These are phyloP conservation scores for Saccopteryx leptura DNA, from an alignment of 2,113 vertebrate genomes.

Conservation along the genomic window DNA sequence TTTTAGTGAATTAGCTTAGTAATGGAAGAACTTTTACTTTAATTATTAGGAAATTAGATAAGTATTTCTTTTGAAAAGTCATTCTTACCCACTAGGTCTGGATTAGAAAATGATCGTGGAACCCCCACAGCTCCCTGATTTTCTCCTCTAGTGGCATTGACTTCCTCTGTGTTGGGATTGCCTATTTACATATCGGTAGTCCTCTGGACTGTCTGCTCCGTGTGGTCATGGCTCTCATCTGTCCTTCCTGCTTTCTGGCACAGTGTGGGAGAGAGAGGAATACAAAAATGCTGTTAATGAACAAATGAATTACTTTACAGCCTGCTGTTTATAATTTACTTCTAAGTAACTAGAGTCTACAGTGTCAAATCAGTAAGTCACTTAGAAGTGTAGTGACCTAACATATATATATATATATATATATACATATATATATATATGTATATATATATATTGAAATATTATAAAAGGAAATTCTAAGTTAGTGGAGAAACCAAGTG, in stretches of 20 bases:
- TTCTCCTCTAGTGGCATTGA: neutral
- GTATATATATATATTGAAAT: neutral
- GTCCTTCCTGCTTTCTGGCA: neutral
- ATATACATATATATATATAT: too few relatives aligned
- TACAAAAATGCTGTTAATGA: neutral
- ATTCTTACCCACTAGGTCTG: neutral
- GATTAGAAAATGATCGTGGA: neutral
- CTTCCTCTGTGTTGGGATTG: neutral
- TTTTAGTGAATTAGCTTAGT: conserved; percentile 18
- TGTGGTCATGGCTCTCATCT: neutral
- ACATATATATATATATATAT: neutral
- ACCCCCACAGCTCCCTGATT: fast-evolving
- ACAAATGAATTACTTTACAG: neutral
- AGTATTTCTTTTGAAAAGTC: conserved; percentile 26
- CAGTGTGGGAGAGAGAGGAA: neutral
- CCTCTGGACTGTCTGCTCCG: neutral
- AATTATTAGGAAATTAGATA: conserved; percentile 50
- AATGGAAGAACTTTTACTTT: conserved; percentile 50
- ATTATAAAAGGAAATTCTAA: neutral
- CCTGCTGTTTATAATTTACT: neutral
- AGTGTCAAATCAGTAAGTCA: neutral
- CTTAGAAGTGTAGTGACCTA: neutral
- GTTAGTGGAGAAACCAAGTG: neutral
- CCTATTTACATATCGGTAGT: too few relatives aligned
- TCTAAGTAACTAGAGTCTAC: neutral